phyloP scores from a whole-genome alignment of 2,888 invertebrate species.

The Orthosia gracilis region DNA sequence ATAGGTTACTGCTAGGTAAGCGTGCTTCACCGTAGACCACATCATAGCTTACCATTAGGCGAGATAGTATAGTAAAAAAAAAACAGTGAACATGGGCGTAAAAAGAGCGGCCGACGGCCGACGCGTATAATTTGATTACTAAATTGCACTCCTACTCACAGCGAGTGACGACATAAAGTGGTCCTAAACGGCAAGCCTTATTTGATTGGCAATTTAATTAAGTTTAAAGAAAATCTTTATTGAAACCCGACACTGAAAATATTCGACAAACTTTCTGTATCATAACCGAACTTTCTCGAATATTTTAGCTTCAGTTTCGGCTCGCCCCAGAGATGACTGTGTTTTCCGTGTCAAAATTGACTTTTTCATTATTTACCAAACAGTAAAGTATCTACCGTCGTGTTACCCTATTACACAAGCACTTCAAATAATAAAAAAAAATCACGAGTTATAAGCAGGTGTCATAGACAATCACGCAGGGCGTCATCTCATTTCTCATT shows the following conservation, averaged over 20 bases:
- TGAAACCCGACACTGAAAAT: background rate
- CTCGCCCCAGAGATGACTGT: too few species aligned
- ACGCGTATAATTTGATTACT: background rate
- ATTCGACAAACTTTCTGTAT: slow-evolving; percentile 1
- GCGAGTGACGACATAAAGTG: background rate
- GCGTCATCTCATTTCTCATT: slow-evolving; percentile 44
- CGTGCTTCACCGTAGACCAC: too few species aligned
- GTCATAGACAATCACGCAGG: slow-evolving; percentile 3
- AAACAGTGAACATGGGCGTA: background rate
- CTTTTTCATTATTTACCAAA: background rate
- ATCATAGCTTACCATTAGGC: too few species aligned
- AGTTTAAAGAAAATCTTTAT: background rate
- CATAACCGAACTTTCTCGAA: background rate
- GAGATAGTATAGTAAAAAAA: too few species aligned
- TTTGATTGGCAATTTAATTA: slow-evolving; percentile 32
- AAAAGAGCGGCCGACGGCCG: background rate
- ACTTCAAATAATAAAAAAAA: background rate
- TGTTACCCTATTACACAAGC: background rate
- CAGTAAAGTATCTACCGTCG: background rate
- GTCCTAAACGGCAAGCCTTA: slow-evolving; percentile 14
- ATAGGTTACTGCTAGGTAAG: too few species aligned
- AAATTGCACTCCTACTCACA: slow-evolving; percentile 19
- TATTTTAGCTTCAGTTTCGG: background rate
- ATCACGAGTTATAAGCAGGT: slow-evolving; percentile 26
- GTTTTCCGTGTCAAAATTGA: background rate